A percentile compares a stretch with the other conserved stretches of the same genome.
Evolutionary conservation across 1,140 invertebrate species (phyloP).

Genomic region (Scaptomyza hsui): DNA sequence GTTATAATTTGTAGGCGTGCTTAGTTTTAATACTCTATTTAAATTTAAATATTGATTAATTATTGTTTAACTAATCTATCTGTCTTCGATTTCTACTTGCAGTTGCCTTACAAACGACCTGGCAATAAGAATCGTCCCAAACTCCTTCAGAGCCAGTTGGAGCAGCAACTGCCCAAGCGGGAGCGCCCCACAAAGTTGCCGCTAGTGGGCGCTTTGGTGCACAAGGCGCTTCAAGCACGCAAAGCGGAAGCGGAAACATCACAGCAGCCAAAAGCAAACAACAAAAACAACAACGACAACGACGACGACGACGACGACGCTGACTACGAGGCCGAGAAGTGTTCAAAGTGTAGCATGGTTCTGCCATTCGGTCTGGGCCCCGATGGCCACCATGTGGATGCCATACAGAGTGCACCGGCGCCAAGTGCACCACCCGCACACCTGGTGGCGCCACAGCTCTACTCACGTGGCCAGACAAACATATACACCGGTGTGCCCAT

Average conservation of each 20-base stretch:
- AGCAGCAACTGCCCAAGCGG: slow-evolving; percentile 52
- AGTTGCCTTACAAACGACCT: slow-evolving; percentile 50
- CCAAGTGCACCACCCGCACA: slow-evolving; percentile 75
- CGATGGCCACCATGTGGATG: slow-evolving; percentile 73
- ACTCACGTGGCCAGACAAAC: slow-evolving; percentile 70
- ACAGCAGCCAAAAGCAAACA: background rate
- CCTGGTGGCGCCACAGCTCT: slow-evolving; percentile 49
- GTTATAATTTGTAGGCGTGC: background rate
- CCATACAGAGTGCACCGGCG: slow-evolving; percentile 61
- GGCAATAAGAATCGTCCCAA: slow-evolving; percentile 55
- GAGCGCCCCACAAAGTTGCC: slow-evolving; percentile 62
- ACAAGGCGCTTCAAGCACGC: slow-evolving; percentile 52
- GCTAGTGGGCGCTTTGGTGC: slow-evolving; percentile 63
- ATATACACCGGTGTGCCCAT: slow-evolving; percentile 76
- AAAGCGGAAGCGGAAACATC: slow-evolving; percentile 5
- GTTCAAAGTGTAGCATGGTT: slow-evolving; percentile 55
- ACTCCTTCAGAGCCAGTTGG: slow-evolving; percentile 17
- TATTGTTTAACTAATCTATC: background rate
- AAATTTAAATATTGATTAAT: background rate
- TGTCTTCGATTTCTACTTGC: background rate
- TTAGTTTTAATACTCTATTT: background rate
- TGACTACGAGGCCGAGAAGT: background rate
- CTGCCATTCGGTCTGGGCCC: slow-evolving; percentile 76
- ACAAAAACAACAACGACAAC: background rate
- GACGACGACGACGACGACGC: background rate